Conservation (phyloP, 1,140 invertebrate genomes). For the Zaprionus camerounensis region DNA sequence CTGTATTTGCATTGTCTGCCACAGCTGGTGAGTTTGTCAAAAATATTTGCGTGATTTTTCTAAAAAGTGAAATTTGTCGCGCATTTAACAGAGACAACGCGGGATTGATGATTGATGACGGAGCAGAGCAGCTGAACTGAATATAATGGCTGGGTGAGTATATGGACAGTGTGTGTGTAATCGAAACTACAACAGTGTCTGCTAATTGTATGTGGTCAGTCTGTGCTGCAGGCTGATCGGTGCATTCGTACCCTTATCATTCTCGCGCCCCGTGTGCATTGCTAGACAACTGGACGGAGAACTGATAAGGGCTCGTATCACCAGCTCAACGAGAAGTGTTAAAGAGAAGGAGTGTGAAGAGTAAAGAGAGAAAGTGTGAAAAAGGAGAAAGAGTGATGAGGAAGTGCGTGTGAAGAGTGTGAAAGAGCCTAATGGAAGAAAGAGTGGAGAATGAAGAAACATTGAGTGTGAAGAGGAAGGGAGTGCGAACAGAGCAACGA, state of each 20-base stretch:
- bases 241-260: slow-evolving; percentile 88
- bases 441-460: neutral
- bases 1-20: slow-evolving; percentile 37
- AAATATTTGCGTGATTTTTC: slow-evolving; percentile 13
- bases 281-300: slow-evolving; percentile 89
- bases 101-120: slow-evolving; percentile 60
- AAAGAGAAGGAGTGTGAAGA: neutral
- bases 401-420: neutral
- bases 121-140: slow-evolving; percentile 21
- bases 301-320: slow-evolving; percentile 90
- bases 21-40: slow-evolving; percentile 40
- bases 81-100: slow-evolving; percentile 37
- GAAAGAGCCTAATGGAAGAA: neutral
- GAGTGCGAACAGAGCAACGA: neutral
- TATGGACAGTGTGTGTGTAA: neutral
- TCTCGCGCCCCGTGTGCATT: slow-evolving; percentile 88
- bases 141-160: slow-evolving; percentile 47
- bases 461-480: too few relatives aligned
- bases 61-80: slow-evolving; percentile 23
- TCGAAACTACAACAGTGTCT: neutral
- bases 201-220: slow-evolving; percentile 26
- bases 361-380: neutral
- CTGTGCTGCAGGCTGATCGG: slow-evolving; percentile 44
- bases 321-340: slow-evolving; percentile 78
- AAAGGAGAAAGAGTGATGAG: neutral